These are phyloP conservation scores for Neolamprologus brichardi DNA, from an alignment of 2,113 vertebrate genomes.

Conservation along the genomic window DNA sequence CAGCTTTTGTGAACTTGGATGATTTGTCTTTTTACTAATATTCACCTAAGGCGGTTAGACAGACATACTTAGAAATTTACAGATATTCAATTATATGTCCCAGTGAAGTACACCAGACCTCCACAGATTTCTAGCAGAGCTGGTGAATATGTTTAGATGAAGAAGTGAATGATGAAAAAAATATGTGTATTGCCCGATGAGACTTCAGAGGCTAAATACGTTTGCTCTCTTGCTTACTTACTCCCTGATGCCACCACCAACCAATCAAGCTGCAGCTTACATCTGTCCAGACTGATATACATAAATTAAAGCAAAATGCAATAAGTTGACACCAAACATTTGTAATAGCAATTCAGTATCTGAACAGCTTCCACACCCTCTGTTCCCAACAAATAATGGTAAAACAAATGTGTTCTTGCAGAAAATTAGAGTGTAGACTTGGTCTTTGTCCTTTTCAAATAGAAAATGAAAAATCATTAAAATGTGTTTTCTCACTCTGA, in stretches of 20 bases:
- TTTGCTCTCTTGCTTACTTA: not conserved
- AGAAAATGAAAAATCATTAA: not conserved
- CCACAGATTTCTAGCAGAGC: not conserved
- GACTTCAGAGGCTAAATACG: not conserved
- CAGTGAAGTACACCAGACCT: not conserved
- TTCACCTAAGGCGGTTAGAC: not conserved
- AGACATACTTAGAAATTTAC: not conserved
- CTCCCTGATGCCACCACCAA: not conserved
- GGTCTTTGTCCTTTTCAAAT: not conserved
- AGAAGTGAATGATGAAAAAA: not conserved
- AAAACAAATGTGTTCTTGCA: not conserved
- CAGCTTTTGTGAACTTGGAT: not conserved
- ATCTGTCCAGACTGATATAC: not conserved
- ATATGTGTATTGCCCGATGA: not conserved
- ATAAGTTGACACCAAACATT: not conserved
- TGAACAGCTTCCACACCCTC: not conserved
- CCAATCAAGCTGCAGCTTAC: not conserved
- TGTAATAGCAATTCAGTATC: not conserved
- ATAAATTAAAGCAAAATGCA: not conserved
- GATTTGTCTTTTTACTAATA: not conserved
- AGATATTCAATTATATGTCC: not conserved
- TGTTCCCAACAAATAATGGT: not conserved
- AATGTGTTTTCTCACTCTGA: not conserved
- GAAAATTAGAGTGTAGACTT: not conserved
- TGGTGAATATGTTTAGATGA: not conserved